Base-by-base conservation (phyloP, 2,888 invertebrate species). In the Mongoloraphidia duomilia region DNA sequence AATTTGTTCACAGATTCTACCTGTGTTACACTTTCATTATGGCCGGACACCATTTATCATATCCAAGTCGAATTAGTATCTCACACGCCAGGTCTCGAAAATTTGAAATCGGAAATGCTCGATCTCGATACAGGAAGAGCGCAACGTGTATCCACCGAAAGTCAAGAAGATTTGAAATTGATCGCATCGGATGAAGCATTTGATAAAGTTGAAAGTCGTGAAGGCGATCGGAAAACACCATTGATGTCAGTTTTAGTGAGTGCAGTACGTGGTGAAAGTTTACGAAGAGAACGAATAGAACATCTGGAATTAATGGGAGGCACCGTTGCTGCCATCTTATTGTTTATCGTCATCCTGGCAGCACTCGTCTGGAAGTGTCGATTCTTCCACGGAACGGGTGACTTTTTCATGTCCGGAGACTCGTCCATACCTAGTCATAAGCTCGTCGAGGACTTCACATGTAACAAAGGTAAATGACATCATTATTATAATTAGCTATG, bases 1-100 rank as follows among this genome's bases (percentile, higher is more conserved):
- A 85, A 86, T 67, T 72, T 86, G 55, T 83, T 85, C 67, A 87
- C 86, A 40, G 85, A 86, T 66, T 82, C 84, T 47, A 84, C 84
- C 50, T 77, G 81, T 60, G 85, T 86, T 53, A 84, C 84, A 48
- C 67, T 87, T 56, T 84, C 84, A 50, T 70, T 87, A 46, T 86
- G 85, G 84, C 84, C 85, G 44, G 84, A 85, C 64, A 85, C 85
- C 41, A 68, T 83, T 55, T 87, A 85, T 66, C 82, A 84, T 66
- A 84, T 87, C 61, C 84, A 86, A 76, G 86, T 85, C 17, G 77
- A 78, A 63, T 65, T 78, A 17, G 77, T 78, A 12, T 77, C 77
- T 52, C 69, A 75, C 44, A 73, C 75, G 49, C 77, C 77, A 33
- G 78, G 77, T 41, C 72, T 76, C 41, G 77, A 76, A 53, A 77